Evolutionary conservation across 1,140 invertebrate genomes (phyloP).

Genomic region (Heliconius eleuchia): DNA sequence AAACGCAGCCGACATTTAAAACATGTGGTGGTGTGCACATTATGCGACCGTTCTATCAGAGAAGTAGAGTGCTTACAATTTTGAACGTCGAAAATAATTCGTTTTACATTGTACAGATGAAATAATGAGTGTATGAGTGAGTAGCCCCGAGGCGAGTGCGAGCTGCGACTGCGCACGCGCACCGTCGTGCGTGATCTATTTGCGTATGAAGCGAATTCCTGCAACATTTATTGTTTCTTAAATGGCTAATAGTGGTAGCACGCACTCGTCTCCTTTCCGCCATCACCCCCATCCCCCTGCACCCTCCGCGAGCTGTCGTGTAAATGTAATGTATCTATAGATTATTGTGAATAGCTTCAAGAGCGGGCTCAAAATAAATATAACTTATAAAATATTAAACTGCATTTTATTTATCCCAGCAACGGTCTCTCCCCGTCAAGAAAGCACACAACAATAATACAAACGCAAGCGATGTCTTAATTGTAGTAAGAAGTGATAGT

Average conservation of each 20-base stretch:
- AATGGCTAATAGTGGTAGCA: neutral
- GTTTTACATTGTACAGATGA: slow-evolving; percentile 5
- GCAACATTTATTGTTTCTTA: neutral
- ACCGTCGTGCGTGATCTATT: neutral
- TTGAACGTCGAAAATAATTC: neutral
- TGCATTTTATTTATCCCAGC: slow-evolving; percentile 32
- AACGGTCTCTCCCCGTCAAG: neutral
- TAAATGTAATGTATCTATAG: slow-evolving; percentile 30
- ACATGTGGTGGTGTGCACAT: neutral
- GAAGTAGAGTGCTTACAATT: neutral
- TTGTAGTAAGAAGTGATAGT: neutral
- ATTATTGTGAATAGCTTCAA: slow-evolving; percentile 45
- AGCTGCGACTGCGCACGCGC: neutral
- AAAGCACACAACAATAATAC: neutral
- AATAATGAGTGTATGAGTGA: neutral
- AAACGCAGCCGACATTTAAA: too few species aligned
- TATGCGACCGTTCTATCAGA: neutral
- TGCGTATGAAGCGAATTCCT: neutral
- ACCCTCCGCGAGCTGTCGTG: neutral
- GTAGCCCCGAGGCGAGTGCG: neutral
- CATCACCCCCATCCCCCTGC: neutral
- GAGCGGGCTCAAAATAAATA: slow-evolving; percentile 51
- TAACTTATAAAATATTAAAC: slow-evolving; percentile 38
- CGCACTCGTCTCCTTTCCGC: neutral
- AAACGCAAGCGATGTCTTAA: neutral